These are phyloP conservation scores for Drosophila parabipectinata DNA, from an alignment of 1,140 invertebrate genomes.

Conservation along the genomic window DNA sequence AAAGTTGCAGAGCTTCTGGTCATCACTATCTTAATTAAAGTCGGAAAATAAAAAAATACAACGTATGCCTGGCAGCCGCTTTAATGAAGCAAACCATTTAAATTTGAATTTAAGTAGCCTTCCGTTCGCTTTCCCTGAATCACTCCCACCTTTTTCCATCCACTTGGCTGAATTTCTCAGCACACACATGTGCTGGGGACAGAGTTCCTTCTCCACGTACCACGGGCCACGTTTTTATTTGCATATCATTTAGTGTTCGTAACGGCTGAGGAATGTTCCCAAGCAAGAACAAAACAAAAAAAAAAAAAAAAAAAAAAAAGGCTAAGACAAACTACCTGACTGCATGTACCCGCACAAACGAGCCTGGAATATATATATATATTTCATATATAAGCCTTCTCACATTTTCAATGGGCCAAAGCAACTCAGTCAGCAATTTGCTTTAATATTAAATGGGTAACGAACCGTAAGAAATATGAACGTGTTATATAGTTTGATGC, in stretches of 20 bases:
- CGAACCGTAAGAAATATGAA: slow-evolving; percentile 80
- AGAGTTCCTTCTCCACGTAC: slow-evolving; percentile 20
- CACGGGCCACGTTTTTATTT: slow-evolving; percentile 69
- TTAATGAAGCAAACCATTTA: slow-evolving; percentile 75
- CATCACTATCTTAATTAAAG: slow-evolving; percentile 77
- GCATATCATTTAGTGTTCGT: slow-evolving; percentile 72
- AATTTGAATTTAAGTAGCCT: slow-evolving; percentile 75
- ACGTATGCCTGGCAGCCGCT: slow-evolving; percentile 39
- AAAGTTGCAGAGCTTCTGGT: slow-evolving; percentile 16
- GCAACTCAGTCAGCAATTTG: slow-evolving; percentile 70
- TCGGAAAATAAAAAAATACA: slow-evolving; percentile 31
- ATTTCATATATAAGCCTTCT: not conserved
- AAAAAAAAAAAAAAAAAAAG: slow-evolving; percentile 8
- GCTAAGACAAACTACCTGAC: slow-evolving; percentile 64
- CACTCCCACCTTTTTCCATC: not conserved
- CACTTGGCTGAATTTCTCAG: not conserved
- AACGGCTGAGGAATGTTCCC: slow-evolving; percentile 59
- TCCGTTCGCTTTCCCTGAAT: slow-evolving; percentile 9
- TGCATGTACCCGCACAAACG: slow-evolving; percentile 22
- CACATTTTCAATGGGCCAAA: slow-evolving; percentile 9
- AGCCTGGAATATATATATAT: slow-evolving; percentile 3
- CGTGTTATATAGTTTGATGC: slow-evolving; percentile 76
- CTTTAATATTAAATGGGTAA: slow-evolving; percentile 82
- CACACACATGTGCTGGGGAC: slow-evolving; percentile 9
- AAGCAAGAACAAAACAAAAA: slow-evolving; percentile 16